Evolutionary conservation across 1,140 invertebrate genomes (phyloP).

Genomic region (Oedothorax gibbosus): DNA sequence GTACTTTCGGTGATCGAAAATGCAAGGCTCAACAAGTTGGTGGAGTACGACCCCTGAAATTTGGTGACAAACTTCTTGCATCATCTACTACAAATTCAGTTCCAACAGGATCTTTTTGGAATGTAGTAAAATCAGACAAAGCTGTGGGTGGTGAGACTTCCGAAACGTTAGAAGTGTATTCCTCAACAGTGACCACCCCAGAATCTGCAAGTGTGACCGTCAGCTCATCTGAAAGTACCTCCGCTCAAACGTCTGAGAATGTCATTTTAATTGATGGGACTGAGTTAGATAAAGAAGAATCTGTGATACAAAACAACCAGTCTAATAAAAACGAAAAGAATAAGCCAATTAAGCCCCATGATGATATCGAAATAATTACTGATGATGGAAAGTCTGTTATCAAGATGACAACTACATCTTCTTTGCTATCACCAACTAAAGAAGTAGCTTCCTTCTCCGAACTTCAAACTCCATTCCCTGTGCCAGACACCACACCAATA

Average conservation of each 20-base stretch:
- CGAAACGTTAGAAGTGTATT: not conserved
- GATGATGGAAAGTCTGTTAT: slow-evolving; percentile 17
- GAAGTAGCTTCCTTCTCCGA: not conserved
- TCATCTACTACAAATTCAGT: not conserved
- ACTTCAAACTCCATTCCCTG: not conserved
- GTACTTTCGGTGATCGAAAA: not conserved
- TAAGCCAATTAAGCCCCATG: slow-evolving; percentile 12
- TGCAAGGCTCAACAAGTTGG: not conserved
- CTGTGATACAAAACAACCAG: slow-evolving; percentile 8
- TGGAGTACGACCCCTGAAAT: not conserved
- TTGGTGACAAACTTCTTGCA: slow-evolving; percentile 10
- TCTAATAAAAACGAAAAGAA: slow-evolving; percentile 29
- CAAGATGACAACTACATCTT: not conserved
- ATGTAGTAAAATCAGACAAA: not conserved
- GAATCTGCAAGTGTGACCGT: not conserved
- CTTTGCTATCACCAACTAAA: not conserved
- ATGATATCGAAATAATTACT: not conserved
- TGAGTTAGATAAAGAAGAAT: slow-evolving; percentile 22
- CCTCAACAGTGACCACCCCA: not conserved
- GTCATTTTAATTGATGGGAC: slow-evolving; percentile 29
- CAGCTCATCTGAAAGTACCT: not conserved
- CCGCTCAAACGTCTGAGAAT: slow-evolving; percentile 41
- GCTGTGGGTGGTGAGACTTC: not conserved
- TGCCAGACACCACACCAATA: not conserved
- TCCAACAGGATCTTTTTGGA: slow-evolving; percentile 10